These are phyloP conservation scores for Neodontobutis hainanensis DNA, from an alignment of 2,113 vertebrate species.

Conservation along the genomic window DNA sequence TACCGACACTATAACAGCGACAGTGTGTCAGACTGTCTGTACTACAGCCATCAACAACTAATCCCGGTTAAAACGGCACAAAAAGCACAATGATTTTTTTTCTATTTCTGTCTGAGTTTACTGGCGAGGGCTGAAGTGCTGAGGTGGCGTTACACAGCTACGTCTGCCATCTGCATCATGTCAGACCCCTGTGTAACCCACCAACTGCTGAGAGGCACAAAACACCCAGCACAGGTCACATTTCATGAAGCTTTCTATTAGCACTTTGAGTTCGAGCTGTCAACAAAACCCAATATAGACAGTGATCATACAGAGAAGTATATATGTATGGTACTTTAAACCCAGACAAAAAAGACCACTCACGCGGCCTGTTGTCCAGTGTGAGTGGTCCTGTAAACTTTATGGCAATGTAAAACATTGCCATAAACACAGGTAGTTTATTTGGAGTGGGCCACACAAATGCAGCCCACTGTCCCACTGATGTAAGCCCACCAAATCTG, in stretches of 20 bases:
- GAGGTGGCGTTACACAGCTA: conserved; percentile 51
- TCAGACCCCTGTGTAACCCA: conserved; percentile 21
- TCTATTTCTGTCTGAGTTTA: conserved; percentile 6
- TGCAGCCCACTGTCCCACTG: too few relatives aligned
- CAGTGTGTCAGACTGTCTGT: not conserved
- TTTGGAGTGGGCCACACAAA: too few relatives aligned
- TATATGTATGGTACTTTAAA: too few relatives aligned
- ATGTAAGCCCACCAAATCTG: too few relatives aligned
- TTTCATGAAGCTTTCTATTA: conserved; percentile 9
- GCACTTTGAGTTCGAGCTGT: not conserved
- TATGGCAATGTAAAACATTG: too few relatives aligned
- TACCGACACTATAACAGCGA: too few relatives aligned
- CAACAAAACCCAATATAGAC: not conserved
- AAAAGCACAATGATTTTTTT: not conserved
- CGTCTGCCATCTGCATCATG: conserved; percentile 60
- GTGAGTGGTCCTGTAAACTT: too few relatives aligned
- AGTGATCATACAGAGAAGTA: too few relatives aligned
- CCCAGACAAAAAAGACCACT: too few relatives aligned
- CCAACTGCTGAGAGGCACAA: not conserved
- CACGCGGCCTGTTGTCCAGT: too few relatives aligned
- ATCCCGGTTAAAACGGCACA: not conserved
- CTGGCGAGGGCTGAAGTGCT: conserved; percentile 34
- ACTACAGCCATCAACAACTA: not conserved
- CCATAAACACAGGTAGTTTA: too few relatives aligned
- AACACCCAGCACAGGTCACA: not conserved